phyloP scores from a whole-genome alignment of 2,888 invertebrate genomes.

The Chironomus riparius region DNA sequence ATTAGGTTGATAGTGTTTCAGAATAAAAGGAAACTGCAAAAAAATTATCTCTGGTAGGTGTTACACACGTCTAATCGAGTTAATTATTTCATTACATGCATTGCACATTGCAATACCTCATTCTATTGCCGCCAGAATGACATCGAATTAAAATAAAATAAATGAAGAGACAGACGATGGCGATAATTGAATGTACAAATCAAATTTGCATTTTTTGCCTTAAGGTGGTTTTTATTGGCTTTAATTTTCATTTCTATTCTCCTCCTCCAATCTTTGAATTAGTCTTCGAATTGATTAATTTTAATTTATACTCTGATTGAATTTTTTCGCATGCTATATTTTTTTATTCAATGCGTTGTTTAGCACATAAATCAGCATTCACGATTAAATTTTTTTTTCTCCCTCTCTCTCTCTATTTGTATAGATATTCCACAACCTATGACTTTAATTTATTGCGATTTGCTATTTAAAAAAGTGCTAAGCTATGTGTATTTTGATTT shows the following conservation, averaged over 20 bases:
- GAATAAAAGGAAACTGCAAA: too few relatives aligned
- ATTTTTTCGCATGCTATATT: neutral
- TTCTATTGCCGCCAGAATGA: too few relatives aligned
- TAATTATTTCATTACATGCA: too few relatives aligned
- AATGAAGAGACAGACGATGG: neutral
- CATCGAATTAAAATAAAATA: too few relatives aligned
- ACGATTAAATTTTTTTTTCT: neutral
- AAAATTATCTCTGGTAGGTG: too few relatives aligned
- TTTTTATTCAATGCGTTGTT: neutral
- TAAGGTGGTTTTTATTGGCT: neutral
- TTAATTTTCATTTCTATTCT: neutral
- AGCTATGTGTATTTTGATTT: too few relatives aligned
- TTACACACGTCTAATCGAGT: too few relatives aligned
- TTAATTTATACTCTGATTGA: neutral
- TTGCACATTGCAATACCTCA: too few relatives aligned
- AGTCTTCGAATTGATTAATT: neutral
- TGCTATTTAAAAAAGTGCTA: neutral
- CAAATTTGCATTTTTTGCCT: neutral
- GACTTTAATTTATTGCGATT: neutral
- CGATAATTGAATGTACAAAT: neutral
- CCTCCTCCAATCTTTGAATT: neutral
- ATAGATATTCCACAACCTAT: neutral
- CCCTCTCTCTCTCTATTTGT: neutral
- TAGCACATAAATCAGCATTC: neutral
- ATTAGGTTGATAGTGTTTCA: too few relatives aligned